phyloP scores from a whole-genome alignment of 2,797 vertebrate species.

The Taeniopygia guttata region DNA sequence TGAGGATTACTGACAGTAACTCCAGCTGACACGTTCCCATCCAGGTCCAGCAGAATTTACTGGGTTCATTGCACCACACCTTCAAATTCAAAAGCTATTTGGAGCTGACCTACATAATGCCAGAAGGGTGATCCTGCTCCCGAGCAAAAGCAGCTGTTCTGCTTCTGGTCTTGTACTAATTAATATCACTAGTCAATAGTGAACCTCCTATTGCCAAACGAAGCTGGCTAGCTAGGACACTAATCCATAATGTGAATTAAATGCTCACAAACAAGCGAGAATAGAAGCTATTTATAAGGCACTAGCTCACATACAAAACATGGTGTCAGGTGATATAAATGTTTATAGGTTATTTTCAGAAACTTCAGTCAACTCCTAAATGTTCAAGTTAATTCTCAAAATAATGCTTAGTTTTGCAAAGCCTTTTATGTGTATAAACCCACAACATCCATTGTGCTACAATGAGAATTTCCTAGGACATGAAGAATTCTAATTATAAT shows the following conservation, averaged over 20 bases:
- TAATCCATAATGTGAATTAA: neutral
- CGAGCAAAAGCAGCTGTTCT: neutral
- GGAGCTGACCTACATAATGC: neutral
- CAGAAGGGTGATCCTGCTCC: neutral
- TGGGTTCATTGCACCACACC: neutral
- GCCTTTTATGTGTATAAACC: neutral
- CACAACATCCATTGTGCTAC: neutral
- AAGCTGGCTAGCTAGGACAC: neutral
- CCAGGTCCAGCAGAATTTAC: neutral
- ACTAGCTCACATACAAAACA: neutral
- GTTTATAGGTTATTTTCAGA: neutral
- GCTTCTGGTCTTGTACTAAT: neutral
- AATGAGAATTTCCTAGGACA: neutral
- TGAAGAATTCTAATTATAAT: neutral
- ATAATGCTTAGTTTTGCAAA: neutral
- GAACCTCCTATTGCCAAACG: neutral
- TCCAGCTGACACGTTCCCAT: neutral
- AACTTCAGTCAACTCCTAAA: neutral
- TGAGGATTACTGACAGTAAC: conserved; percentile 1
- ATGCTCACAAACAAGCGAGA: neutral
- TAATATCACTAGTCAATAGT: neutral
- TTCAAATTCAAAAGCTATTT: neutral
- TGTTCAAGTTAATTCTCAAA: neutral
- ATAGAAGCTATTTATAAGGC: neutral
- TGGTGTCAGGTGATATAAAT: neutral